These are phyloP conservation scores for Botia kubotai DNA, from an alignment of 2,797 vertebrate genomes.

Conservation along the genomic window DNA sequence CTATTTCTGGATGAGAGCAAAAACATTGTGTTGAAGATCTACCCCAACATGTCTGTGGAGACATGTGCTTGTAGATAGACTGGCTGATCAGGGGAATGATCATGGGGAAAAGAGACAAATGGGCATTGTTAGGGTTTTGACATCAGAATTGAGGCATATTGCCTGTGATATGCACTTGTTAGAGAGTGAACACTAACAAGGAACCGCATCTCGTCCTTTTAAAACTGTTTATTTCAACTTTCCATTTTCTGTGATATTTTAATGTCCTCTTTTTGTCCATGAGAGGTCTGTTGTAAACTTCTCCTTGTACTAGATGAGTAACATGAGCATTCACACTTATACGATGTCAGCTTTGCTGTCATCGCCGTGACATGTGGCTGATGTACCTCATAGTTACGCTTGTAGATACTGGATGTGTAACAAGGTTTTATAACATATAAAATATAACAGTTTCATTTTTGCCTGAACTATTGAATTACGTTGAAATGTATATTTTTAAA, in stretches of 20 bases:
- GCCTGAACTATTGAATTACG: slow-evolving; percentile 3
- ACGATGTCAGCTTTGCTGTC: slow-evolving; percentile 3
- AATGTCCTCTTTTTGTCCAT: slow-evolving; percentile 18
- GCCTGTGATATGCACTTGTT: slow-evolving; percentile 66
- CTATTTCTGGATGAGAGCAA: slow-evolving; percentile 89
- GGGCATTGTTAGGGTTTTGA: slow-evolving; percentile 58
- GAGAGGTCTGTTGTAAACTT: slow-evolving; percentile 17
- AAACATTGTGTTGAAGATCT: slow-evolving; percentile 93
- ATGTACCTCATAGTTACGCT: neutral
- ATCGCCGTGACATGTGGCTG: neutral
- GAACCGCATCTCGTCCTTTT: slow-evolving; percentile 27
- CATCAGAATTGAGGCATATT: slow-evolving; percentile 78
- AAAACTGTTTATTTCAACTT: slow-evolving; percentile 9
- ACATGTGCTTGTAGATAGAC: slow-evolving; percentile 90
- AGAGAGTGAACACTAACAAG: slow-evolving; percentile 37
- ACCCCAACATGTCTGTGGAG: slow-evolving; percentile 94
- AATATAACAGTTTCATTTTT: slow-evolving; percentile 18
- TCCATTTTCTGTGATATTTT: slow-evolving; percentile 9
- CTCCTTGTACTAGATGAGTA: slow-evolving; percentile 23
- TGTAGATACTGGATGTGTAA: slow-evolving; percentile 29
- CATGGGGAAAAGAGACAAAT: slow-evolving; percentile 64
- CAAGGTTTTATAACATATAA: slow-evolving; percentile 11
- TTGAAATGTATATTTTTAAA: neutral
- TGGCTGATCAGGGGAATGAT: neutral
- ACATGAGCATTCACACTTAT: slow-evolving; percentile 44